Base-by-base conservation (phyloP, 2,113 vertebrate species). In the Alethe castanea region DNA sequence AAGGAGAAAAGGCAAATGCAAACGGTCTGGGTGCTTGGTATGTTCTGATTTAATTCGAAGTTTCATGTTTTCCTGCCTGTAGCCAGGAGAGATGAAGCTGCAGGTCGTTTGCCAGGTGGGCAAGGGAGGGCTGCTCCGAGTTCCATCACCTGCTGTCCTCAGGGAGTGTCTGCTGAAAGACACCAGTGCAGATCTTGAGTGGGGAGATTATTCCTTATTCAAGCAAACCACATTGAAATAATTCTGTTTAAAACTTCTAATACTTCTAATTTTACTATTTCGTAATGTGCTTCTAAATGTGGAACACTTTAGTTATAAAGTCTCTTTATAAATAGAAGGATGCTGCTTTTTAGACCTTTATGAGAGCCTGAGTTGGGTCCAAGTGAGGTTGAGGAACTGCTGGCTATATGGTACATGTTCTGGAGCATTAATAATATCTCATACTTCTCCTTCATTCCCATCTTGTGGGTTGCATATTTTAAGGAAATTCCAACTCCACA, bases 191-290 rank as follows among this genome's bases (percentile, higher is more conserved):
- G 19, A 31, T 50, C 48, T 72, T 86, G 40, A 56, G 33, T 60
- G 53, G n/a, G 65, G 64, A 60, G 29, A 48, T 92, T 56, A 89
- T 92, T 94, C 54, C 89, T 94, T 92, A 83, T 88, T 96, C 57
- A 66, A 45, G 42, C 33, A 92, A 93, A 93, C 9, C 19, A 77
- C 35, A 64, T 8, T 44, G 29, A 50, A 94, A 54, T 59, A 90
- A 78, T 50, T 90, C 7, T 12, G 12, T 83, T 91, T 88, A 83
- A 92, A 66, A 52, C 28, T 31, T 53, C 2, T 31, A 15, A 82
- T 56, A 52, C 17, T 19, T 53, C 3, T 31, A 15, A 82, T 57
- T 66, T 92, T 71, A 31, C 54, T 56, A n/a, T n/a, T n/a, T n/a
- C 31, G 14, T n/a, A 67, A 89, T 52, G 17, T n/a, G 56, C n/a